Evolutionary conservation across 1,140 invertebrate species (phyloP).

Genomic region (Panagrolaimus sp.): DNA sequence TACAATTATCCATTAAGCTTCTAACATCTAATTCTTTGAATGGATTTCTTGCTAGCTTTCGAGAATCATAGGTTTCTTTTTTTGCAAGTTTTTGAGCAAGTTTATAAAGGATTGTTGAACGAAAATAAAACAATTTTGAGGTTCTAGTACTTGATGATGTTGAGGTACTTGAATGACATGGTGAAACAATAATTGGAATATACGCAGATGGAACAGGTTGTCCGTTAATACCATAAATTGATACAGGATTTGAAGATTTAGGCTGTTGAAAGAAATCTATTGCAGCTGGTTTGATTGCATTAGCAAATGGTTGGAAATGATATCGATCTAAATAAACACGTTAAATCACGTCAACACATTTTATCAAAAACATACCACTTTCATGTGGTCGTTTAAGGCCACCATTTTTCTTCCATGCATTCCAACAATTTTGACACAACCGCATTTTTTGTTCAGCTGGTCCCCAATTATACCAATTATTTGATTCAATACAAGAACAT

Average conservation of each 20-base stretch:
- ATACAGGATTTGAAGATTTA: background rate
- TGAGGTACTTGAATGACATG: background rate
- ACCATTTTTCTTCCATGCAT: constrained; percentile 96
- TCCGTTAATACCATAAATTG: background rate
- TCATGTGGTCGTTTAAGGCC: constrained; percentile 71
- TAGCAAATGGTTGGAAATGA: background rate
- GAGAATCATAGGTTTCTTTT: too few species aligned
- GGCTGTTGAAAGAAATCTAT: background rate
- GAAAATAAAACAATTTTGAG: too few species aligned
- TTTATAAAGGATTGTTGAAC: too few species aligned
- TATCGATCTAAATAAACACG: background rate
- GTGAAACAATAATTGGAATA: background rate
- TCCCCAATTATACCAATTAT: constrained; percentile 93
- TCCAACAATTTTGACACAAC: constrained; percentile 86
- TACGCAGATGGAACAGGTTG: background rate
- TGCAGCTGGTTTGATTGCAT: too few species aligned
- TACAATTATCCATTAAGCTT: too few species aligned
- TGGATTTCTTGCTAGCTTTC: too few species aligned
- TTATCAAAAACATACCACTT: constrained; percentile 21
- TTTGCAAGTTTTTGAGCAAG: too few species aligned
- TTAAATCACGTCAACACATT: background rate
- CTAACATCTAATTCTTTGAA: too few species aligned
- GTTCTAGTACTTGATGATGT: too few species aligned
- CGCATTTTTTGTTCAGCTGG: constrained; percentile 80
- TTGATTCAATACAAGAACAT: constrained; percentile 64